phyloP scores from a whole-genome alignment of 1,140 invertebrate genomes.

The Hermatobates lingyangjiaoensis region DNA sequence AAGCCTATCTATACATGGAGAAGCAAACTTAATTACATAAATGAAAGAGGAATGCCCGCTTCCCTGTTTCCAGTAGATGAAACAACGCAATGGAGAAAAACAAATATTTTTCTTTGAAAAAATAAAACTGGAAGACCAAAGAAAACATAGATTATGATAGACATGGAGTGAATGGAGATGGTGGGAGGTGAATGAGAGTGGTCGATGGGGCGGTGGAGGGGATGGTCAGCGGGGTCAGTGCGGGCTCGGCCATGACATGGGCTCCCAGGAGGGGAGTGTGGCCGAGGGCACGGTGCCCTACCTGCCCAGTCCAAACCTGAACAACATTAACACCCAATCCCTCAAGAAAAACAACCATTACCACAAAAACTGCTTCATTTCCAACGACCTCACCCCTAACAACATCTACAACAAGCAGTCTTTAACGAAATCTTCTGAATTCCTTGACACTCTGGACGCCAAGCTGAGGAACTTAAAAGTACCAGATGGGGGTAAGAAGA shows the following conservation, averaged over 20 bases:
- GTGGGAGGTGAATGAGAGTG: too few relatives aligned
- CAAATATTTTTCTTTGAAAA: too few relatives aligned
- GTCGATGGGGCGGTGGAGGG: not conserved
- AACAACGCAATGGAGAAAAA: too few relatives aligned
- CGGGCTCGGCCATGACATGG: not conserved
- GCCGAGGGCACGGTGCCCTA: not conserved
- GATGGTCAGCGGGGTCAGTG: not conserved
- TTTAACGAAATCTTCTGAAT: slow-evolving; percentile 28
- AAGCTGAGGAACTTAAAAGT: slow-evolving; percentile 40
- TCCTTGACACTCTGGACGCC: slow-evolving; percentile 39
- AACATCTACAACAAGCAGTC: not conserved
- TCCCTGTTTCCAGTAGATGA: too few relatives aligned
- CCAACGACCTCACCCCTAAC: not conserved
- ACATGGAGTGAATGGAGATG: too few relatives aligned
- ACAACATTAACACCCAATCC: not conserved
- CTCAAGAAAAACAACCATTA: not conserved
- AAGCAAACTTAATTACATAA: too few relatives aligned
- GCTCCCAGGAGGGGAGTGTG: not conserved
- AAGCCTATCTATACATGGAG: too few relatives aligned
- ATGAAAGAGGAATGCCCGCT: too few relatives aligned
- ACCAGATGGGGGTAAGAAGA: slow-evolving; percentile 13
- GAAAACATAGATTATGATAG: too few relatives aligned
- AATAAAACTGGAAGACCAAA: too few relatives aligned
- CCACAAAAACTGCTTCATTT: not conserved
- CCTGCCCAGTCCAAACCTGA: not conserved